Percentiles rank a stretch among this genome's conserved stretches.
These are phyloP conservation scores for Siderastrea radians DNA, from an alignment of 92 coral and sea anemone species.

Conservation along the genomic window DNA sequence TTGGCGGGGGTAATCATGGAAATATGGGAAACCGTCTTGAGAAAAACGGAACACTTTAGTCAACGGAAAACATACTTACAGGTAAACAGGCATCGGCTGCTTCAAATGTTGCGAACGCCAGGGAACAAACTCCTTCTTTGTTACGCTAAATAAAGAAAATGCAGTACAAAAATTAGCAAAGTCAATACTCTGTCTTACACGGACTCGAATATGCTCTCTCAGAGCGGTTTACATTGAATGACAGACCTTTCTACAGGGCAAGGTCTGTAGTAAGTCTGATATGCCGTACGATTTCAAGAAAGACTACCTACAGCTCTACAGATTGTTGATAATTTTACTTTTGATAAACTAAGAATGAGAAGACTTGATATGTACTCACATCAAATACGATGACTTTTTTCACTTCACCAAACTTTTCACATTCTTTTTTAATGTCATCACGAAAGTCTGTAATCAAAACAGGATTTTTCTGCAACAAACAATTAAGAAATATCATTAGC, in stretches of 20 bases:
- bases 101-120: conserved; percentile 88
- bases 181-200: too few relatives aligned
- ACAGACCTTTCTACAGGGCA: too few relatives aligned
- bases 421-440: conserved; percentile 89
- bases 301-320: too few relatives aligned
- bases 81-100: conserved; percentile 87
- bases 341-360: too few relatives aligned
- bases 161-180: background rate
- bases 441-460: conserved; percentile 74
- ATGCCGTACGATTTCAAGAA: too few relatives aligned
- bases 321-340: too few relatives aligned
- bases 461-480: conserved; percentile 82
- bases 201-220: too few relatives aligned
- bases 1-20: background rate
- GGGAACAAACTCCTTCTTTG: conserved; percentile 92
- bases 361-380: conserved; percentile 69
- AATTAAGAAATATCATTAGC: background rate
- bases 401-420: conserved; percentile 97
- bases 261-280: too few relatives aligned
- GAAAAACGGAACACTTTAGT: too few relatives aligned
- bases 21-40: background rate
- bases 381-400: conserved; percentile 97
- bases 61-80: conserved; percentile 54
- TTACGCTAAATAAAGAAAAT: conserved; percentile 72
- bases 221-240: too few relatives aligned